A percentile compares a stretch with the other conserved stretches of the same genome.
phyloP scores from a whole-genome alignment of 2,797 vertebrate species.

The Megaceryle alcyon region DNA sequence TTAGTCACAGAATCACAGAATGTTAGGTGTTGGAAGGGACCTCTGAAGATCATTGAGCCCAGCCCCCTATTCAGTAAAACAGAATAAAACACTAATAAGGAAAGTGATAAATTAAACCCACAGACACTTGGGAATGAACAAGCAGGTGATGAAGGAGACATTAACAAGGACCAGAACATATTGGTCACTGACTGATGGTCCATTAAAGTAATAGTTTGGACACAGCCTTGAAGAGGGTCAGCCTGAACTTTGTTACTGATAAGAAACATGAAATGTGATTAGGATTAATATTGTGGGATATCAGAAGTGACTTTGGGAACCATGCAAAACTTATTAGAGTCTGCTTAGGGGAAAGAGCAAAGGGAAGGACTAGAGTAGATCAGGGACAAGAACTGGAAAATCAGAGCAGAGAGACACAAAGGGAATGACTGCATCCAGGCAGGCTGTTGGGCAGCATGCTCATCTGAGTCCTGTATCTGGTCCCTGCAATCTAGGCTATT shows the following conservation, averaged over 20 bases:
- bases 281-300: background rate
- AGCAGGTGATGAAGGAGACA: background rate
- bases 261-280: background rate
- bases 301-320: background rate
- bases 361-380: background rate
- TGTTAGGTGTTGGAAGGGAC: no score
- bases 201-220: background rate
- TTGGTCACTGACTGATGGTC: background rate
- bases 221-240: background rate
- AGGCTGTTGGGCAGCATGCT: background rate
- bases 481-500: background rate
- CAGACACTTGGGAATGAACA: background rate
- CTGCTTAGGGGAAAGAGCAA: background rate
- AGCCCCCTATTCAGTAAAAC: background rate
- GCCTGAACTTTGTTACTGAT: background rate
- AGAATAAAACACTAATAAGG: background rate
- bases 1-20: no score
- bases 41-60: no score
- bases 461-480: fast-evolving
- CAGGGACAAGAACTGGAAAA: background rate
- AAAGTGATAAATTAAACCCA: background rate
- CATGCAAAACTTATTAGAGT: background rate
- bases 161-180: background rate
- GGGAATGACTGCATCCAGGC: background rate
- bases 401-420: background rate